Conservation (phyloP, 2,888 invertebrate genomes). For the Maniola hyperantus region DNA sequence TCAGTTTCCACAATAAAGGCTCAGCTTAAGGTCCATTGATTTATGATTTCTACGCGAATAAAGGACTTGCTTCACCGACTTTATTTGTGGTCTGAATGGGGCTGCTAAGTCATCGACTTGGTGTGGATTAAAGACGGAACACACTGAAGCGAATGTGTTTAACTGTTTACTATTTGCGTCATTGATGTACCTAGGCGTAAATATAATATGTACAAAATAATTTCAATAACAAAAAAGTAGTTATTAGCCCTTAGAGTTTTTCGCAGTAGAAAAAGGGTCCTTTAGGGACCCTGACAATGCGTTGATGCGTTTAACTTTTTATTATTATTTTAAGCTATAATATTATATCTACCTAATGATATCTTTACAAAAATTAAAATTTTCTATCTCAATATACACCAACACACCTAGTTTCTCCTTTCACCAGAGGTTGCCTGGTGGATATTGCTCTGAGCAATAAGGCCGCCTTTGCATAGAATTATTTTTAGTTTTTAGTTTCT, state of each 20-base stretch:
- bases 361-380: too few relatives aligned
- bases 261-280: too few relatives aligned
- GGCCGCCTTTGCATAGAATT: too few relatives aligned
- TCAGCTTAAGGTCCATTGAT: slow-evolving; percentile 66
- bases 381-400: too few relatives aligned
- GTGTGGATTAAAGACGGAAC: slow-evolving; percentile 16
- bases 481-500: too few relatives aligned
- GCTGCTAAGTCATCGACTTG: slow-evolving; percentile 41
- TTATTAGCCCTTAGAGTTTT: not conserved
- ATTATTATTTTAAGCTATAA: too few relatives aligned
- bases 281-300: too few relatives aligned
- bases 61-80: slow-evolving; percentile 48
- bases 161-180: not conserved
- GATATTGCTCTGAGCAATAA: too few relatives aligned
- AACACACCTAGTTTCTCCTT: too few relatives aligned
- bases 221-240: not conserved
- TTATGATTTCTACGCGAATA: slow-evolving; percentile 72
- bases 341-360: too few relatives aligned
- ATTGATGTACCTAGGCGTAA: not conserved
- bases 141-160: slow-evolving; percentile 13
- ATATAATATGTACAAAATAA: not conserved
- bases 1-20: slow-evolving; percentile 67
- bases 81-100: slow-evolving; percentile 42
- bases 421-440: too few relatives aligned
- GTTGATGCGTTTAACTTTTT: too few relatives aligned